These are phyloP conservation scores for Globodera ellingtonae DNA, from an alignment of 1,140 invertebrate genomes.

Conservation along the genomic window DNA sequence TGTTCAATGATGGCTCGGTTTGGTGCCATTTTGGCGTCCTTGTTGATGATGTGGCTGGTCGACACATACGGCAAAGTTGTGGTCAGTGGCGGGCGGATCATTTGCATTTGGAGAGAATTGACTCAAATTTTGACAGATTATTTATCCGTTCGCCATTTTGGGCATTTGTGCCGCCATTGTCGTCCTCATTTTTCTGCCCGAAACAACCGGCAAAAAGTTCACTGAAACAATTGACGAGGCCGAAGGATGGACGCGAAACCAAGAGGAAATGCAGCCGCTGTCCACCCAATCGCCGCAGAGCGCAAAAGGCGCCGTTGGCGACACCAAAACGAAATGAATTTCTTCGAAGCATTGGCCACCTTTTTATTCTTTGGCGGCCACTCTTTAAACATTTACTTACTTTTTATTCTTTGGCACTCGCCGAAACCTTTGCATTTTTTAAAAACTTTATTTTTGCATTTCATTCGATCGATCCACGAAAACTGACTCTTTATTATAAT, in stretches of 20 bases:
- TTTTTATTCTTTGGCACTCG: neutral
- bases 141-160: slow-evolving; percentile 52
- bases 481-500: neutral
- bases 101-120: neutral
- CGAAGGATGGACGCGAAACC: slow-evolving; percentile 35
- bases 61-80: slow-evolving; percentile 43
- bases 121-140: slow-evolving; percentile 4
- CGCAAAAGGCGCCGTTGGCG: neutral
- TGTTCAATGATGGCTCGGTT: slow-evolving; percentile 69
- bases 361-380: neutral
- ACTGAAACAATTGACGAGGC: slow-evolving; percentile 63
- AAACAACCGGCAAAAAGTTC: slow-evolving; percentile 58
- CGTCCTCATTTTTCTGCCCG: slow-evolving; percentile 55
- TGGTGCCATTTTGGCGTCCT: slow-evolving; percentile 68
- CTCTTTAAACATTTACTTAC: too few relatives aligned
- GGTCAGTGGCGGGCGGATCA: neutral
- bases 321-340: slow-evolving; percentile 14
- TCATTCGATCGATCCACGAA: neutral
- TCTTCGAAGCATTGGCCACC: neutral
- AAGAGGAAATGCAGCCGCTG: slow-evolving; percentile 45
- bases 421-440: neutral
- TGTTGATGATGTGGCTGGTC: slow-evolving; percentile 65
- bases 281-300: neutral
- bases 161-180: slow-evolving; percentile 56
- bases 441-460: neutral